Conservation (phyloP, 2,888 invertebrate genomes). For the Pomacea canaliculata region DNA sequence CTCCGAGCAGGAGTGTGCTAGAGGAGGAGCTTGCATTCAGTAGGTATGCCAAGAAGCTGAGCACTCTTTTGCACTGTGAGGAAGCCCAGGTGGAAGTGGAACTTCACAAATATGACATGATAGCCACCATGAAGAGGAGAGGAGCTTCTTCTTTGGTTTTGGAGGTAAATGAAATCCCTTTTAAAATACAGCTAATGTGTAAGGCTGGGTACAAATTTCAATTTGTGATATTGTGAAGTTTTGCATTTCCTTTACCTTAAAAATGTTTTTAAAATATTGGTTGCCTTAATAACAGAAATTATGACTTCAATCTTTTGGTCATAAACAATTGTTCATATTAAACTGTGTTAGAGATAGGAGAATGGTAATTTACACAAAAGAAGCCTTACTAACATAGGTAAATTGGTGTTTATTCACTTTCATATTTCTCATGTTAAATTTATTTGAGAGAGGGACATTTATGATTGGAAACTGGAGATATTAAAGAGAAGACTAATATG, state of each 20-base stretch:
- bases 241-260: too few relatives aligned
- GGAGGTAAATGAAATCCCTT: constrained; percentile 37
- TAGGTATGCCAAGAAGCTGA: constrained; percentile 75
- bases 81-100: constrained; percentile 80
- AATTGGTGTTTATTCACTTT: background rate
- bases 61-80: constrained; percentile 82
- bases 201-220: background rate
- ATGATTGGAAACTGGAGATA: too few relatives aligned
- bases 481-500: too few relatives aligned
- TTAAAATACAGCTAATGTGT: background rate
- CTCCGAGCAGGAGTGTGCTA: constrained; percentile 35
- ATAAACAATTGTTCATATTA: too few relatives aligned
- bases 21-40: constrained; percentile 37
- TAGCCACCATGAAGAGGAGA: constrained; percentile 69
- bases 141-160: constrained; percentile 48
- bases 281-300: too few relatives aligned
- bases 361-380: too few relatives aligned
- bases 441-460: too few relatives aligned
- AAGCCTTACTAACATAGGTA: background rate
- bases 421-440: too few relatives aligned
- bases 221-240: too few relatives aligned
- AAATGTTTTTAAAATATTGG: too few relatives aligned
- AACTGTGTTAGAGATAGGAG: too few relatives aligned
- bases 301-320: too few relatives aligned
- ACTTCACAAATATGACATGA: constrained; percentile 79